Evolutionary conservation across 2,888 invertebrate species (phyloP).

Genomic region (Eristalis pertinax): DNA sequence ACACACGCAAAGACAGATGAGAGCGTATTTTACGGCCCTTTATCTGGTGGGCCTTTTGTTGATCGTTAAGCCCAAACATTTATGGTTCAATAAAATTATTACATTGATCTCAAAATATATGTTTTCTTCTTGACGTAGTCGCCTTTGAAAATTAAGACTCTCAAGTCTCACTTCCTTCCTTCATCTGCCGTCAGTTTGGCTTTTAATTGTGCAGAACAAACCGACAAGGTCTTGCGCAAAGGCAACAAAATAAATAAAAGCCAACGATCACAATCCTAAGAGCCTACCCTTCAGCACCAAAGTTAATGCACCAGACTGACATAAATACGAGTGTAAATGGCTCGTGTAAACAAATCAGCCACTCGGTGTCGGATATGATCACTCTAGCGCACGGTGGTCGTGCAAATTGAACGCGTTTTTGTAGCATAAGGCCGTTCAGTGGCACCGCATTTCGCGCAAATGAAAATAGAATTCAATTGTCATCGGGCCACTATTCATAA

Average conservation of each 20-base stretch:
- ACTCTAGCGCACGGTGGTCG: background rate
- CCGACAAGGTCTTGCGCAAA: slow-evolving; percentile 6
- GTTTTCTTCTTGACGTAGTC: background rate
- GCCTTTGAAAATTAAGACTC: background rate
- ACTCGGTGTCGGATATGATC: background rate
- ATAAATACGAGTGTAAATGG: slow-evolving; percentile 3
- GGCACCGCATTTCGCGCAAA: slow-evolving; percentile 31
- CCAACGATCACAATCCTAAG: slow-evolving; percentile 12
- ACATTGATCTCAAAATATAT: slow-evolving; percentile 50
- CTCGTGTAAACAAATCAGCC: background rate
- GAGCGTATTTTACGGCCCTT: slow-evolving; percentile 36
- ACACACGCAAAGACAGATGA: background rate
- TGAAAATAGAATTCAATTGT: slow-evolving; percentile 54
- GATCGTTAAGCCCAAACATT: background rate
- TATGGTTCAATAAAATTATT: slow-evolving; percentile 50
- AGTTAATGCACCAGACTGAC: slow-evolving; percentile 21
- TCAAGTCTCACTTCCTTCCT: background rate
- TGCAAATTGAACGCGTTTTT: slow-evolving; percentile 32
- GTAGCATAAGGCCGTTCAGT: slow-evolving; percentile 63
- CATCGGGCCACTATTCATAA: slow-evolving; percentile 43
- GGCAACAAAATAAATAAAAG: background rate
- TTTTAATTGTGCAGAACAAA: background rate
- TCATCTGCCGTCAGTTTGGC: background rate
- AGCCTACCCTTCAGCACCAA: slow-evolving; percentile 29
- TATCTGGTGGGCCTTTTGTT: slow-evolving; percentile 25